Conservation (phyloP, 2,888 invertebrate genomes). For the Trissolcus brochymenae region DNA sequence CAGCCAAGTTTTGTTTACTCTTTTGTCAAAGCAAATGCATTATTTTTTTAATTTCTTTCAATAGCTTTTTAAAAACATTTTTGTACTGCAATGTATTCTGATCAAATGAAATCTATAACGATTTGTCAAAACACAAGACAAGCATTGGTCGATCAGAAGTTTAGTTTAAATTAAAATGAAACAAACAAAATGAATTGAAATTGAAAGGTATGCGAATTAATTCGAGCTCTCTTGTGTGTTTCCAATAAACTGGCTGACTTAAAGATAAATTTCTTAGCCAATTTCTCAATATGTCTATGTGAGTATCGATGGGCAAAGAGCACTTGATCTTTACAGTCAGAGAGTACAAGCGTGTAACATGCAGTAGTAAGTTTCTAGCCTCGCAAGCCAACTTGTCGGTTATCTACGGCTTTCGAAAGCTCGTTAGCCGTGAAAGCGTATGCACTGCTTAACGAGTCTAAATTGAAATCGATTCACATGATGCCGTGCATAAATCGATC, state of each 20-base stretch:
- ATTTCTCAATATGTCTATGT: constrained; percentile 47
- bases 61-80: no score
- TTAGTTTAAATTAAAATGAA: no score
- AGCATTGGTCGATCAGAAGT: no score
- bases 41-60: no score
- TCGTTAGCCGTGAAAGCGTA: constrained; percentile 73
- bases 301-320: constrained; percentile 51
- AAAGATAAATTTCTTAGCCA: constrained; percentile 47
- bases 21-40: no score
- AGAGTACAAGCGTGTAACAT: constrained; percentile 68
- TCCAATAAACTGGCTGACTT: constrained; percentile 19
- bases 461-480: constrained; percentile 74
- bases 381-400: constrained; percentile 72
- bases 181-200: no score
- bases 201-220: constrained; percentile 5
- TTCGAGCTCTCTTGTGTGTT: constrained; percentile 3
- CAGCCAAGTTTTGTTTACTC: neutral
- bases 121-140: no score
- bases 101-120: no score
- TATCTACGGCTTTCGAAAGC: constrained; percentile 76
- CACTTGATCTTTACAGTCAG: constrained; percentile 55
- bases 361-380: constrained; percentile 65
- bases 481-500: constrained; percentile 61
- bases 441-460: constrained; percentile 72
- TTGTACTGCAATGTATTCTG: no score